Percentiles rank a stretch among this genome's conserved stretches.
Evolutionary conservation across 2,797 vertebrate species (phyloP).

Genomic region (Danio tinwini): DNA sequence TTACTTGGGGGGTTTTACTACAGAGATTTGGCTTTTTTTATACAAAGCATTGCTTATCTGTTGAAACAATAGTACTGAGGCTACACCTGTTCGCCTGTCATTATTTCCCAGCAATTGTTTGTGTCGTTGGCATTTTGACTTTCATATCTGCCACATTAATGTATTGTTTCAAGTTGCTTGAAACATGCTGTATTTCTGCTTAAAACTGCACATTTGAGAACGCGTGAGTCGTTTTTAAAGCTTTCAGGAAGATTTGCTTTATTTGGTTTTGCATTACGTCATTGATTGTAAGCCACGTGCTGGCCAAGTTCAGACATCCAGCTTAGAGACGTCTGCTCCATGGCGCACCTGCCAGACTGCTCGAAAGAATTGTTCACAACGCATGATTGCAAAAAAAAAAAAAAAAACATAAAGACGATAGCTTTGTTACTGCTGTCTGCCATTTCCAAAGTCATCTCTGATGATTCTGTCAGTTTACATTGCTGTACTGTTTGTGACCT

Average conservation of each 20-base stretch:
- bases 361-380: slow-evolving; percentile 25
- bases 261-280: slow-evolving; percentile 62
- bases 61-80: slow-evolving; percentile 10
- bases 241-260: slow-evolving; percentile 41
- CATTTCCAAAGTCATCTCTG: background rate
- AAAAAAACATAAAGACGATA: background rate
- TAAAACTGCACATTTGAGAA: background rate
- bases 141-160: background rate
- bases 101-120: background rate
- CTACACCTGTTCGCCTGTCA: background rate
- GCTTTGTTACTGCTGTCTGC: slow-evolving; percentile 8
- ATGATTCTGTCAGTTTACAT: slow-evolving; percentile 15
- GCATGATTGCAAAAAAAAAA: background rate
- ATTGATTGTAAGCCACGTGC: slow-evolving; percentile 63
- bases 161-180: background rate
- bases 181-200: background rate
- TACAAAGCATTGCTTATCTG: background rate
- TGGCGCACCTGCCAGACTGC: slow-evolving; percentile 44
- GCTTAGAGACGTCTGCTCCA: slow-evolving; percentile 49
- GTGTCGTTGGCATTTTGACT: background rate
- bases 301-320: slow-evolving; percentile 41
- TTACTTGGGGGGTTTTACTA: background rate
- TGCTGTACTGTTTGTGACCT: slow-evolving; percentile 25
- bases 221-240: slow-evolving; percentile 25
- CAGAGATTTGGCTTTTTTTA: background rate